These are phyloP conservation scores for Paracentrotus lividus DNA, from an alignment of 53 echinoderm and acorn worm species.

Conservation along the genomic window DNA sequence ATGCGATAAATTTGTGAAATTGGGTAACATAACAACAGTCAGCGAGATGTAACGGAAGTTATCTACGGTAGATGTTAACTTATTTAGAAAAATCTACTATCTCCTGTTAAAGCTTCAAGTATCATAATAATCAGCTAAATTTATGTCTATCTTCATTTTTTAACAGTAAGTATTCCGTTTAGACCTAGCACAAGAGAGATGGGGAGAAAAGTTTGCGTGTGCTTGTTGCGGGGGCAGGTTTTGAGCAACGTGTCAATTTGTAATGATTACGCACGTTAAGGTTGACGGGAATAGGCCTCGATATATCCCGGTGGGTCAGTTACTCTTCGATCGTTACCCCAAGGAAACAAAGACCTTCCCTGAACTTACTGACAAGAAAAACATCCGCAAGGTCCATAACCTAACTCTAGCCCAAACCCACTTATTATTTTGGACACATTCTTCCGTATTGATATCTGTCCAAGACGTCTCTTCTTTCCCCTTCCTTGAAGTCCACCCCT, in stretches of 20 bases:
- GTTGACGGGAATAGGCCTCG: neutral
- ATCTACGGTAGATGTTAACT: neutral
- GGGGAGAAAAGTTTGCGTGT: too few species aligned
- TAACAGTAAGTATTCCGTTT: neutral
- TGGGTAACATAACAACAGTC: too few species aligned
- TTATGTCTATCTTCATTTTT: neutral
- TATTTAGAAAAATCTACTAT: neutral
- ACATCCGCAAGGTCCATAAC: slow-evolving; percentile 34
- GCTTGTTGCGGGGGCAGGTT: neutral
- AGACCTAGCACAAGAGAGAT: neutral
- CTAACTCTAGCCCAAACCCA: slow-evolving; percentile 11
- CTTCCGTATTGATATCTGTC: neutral
- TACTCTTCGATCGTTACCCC: slow-evolving; percentile 31
- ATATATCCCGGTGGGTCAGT: neutral
- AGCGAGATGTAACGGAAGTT: neutral
- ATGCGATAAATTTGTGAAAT: too few species aligned
- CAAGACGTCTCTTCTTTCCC: neutral
- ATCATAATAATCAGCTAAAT: neutral
- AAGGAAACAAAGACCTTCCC: neutral
- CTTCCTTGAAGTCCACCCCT: neutral
- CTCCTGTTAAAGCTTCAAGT: neutral
- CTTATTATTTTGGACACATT: slow-evolving; percentile 39
- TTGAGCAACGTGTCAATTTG: neutral
- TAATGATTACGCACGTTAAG: slow-evolving; percentile 27
- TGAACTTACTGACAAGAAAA: slow-evolving; percentile 35